Evolutionary conservation across 2,888 invertebrate genomes (phyloP).

Genomic region (Drosophila hamatofila): DNA sequence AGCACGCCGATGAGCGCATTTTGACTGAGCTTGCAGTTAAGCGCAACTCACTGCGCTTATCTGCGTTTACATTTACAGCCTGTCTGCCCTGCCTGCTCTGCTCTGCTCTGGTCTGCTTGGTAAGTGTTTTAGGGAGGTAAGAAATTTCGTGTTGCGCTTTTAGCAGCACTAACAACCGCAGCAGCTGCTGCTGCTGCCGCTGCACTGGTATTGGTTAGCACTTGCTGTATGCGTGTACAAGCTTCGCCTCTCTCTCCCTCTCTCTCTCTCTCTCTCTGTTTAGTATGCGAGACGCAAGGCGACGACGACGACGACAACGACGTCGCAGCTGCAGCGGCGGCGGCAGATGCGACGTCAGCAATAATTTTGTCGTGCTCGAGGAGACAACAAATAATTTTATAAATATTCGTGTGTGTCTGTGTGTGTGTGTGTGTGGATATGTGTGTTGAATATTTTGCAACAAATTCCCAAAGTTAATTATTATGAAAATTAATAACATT

Average conservation of each 20-base stretch:
- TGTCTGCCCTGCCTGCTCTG: not conserved
- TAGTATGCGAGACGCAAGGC: conserved; percentile 49
- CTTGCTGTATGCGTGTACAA: conserved; percentile 41
- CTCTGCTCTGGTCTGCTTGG: not conserved
- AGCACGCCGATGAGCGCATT: not conserved
- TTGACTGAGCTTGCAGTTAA: conserved; percentile 33
- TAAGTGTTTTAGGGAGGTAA: conserved; percentile 24
- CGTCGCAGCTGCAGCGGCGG: conserved; percentile 34
- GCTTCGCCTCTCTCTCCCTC: conserved; percentile 14
- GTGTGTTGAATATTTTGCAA: conserved; percentile 47
- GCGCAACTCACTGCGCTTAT: conserved; percentile 46
- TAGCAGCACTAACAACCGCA: conserved; percentile 12
- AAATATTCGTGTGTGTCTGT: conserved; percentile 15
- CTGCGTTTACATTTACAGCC: conserved; percentile 37
- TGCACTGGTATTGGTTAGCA: conserved; percentile 35
- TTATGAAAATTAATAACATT: conserved; percentile 58
- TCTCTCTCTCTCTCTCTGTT: conserved; percentile 26
- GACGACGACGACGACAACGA: conserved; percentile 16
- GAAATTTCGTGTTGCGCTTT: conserved; percentile 53
- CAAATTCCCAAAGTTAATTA: conserved; percentile 49
- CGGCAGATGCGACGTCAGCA: conserved; percentile 69
- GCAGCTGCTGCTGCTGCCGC: conserved; percentile 2
- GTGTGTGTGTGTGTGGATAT: conserved; percentile 3
- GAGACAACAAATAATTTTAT: conserved; percentile 50
- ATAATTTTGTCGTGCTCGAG: conserved; percentile 50